Evolutionary conservation across 2,888 invertebrate genomes (phyloP), one percentile per base, ranked within the genome.

Genomic region (Coenonympha glycerion): DNA sequence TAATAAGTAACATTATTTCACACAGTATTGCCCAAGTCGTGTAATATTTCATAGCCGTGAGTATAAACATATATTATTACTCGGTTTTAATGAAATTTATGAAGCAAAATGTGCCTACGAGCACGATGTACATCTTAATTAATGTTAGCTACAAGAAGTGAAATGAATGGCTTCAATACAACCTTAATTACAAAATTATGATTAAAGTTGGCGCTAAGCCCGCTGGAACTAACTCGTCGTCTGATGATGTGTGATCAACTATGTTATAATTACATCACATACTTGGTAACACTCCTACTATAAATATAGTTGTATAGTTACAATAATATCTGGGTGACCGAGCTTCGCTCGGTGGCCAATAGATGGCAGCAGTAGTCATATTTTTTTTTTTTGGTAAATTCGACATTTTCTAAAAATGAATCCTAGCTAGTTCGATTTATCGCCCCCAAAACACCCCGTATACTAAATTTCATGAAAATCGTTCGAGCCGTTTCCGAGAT

Each of bases 131-230:
- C 55, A 47, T 58, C 57, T 55, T 57, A 58, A 57, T 58, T 58
- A 57, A 51, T 47, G 53, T 49, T 36, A 49, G 52, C 34, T 53
- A 49, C 49, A 56, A 49, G 36, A 50, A 57, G 52, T 50, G 45
- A 52, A 55, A 48, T 55, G 49, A 53, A 57, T 55, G 55, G 57
- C 57, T 58, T 51, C 58, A 53, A 57, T 55, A 55, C 45, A 31
- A 41, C 55, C 47, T 58, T 57, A 54, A 55, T 58, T 56, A 56
- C 52, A 41, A 57, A 57, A 58, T 58, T 53, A 57, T 58, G 48
- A 53, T 53, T 57, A 54, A 57, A 58, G 46, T 58, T 51, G 39
- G 16, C 51, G 26, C 45, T 39, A n/a, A n/a, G n/a, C n/a, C n/a
- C 47, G 24, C 45, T 45, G 47, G 47, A 49, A 50, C 49, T 53